Evolutionary conservation across 2,797 vertebrate species (phyloP), one percentile per base, ranked within the genome.

Genomic region (Pyrocephalus nanus): DNA sequence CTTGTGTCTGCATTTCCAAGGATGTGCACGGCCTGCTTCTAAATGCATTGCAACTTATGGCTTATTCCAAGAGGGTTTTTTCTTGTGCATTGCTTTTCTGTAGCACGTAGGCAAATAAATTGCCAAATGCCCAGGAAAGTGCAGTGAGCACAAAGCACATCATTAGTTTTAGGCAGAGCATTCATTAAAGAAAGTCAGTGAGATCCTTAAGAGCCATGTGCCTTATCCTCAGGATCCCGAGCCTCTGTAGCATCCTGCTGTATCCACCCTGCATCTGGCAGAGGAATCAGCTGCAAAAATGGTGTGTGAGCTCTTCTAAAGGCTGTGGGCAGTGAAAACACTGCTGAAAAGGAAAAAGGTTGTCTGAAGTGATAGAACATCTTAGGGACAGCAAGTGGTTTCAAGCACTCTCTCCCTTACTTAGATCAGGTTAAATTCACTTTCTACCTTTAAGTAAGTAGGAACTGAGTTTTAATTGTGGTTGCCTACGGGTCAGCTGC

Each of bases 401-500:
- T 91, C 3, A 38, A 69, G 66, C 36, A n/a, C 7, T 73, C 53
- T 75, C 36, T 87, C 40, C 36, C 23, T 25, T 38, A 3, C 62
- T 93, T 88, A 87, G 69, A 67, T 88, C 45, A 72, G 69, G 79
- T 91, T 93, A 92, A 90, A 96, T 96, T 93, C 53, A 36, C 54
- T 81, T 73, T 81, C 80, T 89, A 43, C 64, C 72, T 61, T 29
- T 50, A 60, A 89, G 67, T 86, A 72, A 86, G 93, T 80, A 83
- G 95, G 65, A 94, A 17, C 43, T 76, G 32, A 62, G 74, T 88
- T 96, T 93, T 97, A 95, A 97, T 97, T 96, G 93, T 82, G 71
- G 64, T 71, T 91, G 91, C 92, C 83, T 92, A 72, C 4, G 16
- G 86, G 89, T 90, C 79, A n/a, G 27, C 65, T 90, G 83, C 71